Conservation (phyloP, 1,140 invertebrate genomes). For the Pseudomyrmex flavicornis region DNA sequence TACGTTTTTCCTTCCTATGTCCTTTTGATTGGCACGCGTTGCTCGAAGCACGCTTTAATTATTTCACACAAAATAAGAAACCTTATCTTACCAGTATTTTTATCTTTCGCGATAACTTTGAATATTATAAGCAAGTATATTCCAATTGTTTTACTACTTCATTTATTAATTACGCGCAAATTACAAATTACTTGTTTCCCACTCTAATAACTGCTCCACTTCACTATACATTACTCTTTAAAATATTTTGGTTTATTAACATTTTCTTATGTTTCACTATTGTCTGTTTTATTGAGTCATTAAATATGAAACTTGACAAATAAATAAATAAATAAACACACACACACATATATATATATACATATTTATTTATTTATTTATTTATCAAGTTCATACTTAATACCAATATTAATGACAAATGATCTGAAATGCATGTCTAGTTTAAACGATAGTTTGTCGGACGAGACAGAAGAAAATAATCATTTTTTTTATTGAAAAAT, state of each 20-base stretch:
- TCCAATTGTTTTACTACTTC: not conserved
- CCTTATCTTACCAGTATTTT: not conserved
- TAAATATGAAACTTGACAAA: too few relatives aligned
- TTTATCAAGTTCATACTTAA: too few relatives aligned
- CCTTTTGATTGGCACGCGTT: constrained; percentile 22
- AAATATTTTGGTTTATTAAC: constrained; percentile 5
- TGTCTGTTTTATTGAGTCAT: not conserved
- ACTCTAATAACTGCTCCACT: constrained; percentile 20
- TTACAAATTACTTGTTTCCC: constrained; percentile 8
- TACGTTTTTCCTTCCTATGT: not conserved
- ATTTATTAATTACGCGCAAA: not conserved
- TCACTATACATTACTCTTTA: constrained; percentile 3
- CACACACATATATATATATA: too few relatives aligned
- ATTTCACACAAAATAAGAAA: constrained; percentile 10
- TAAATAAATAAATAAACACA: too few relatives aligned
- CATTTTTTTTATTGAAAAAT: not conserved
- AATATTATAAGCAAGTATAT: not conserved
- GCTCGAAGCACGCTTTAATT: constrained; percentile 40
- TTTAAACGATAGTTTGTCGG: not conserved
- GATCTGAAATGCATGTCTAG: not conserved
- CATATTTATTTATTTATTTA: too few relatives aligned
- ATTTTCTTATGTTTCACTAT: not conserved
- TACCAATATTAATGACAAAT: not conserved
- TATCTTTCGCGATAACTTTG: not conserved
- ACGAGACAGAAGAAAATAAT: not conserved